phyloP scores from a whole-genome alignment of 2,888 invertebrate species.

The Gymnoscelis rufifasciata region DNA sequence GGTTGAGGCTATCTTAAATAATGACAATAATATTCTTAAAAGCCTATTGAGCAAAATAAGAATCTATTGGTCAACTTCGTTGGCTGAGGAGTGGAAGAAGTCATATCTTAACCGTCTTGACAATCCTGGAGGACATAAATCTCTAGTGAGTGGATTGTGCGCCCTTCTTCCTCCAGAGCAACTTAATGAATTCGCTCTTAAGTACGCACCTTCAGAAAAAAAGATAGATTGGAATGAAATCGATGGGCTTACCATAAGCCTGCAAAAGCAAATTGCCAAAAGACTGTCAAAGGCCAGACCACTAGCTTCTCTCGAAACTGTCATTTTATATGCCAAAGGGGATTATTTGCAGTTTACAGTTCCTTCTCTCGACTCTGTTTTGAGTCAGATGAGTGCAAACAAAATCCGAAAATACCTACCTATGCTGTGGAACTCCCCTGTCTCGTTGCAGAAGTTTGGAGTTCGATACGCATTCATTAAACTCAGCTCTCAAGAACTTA shows the following conservation, averaged over 20 bases:
- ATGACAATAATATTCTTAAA: slow-evolving; percentile 36
- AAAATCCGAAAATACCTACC: slow-evolving; percentile 36
- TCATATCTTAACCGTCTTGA: slow-evolving; percentile 37
- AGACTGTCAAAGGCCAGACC: slow-evolving; percentile 54
- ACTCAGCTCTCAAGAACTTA: slow-evolving; percentile 38
- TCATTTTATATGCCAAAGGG: slow-evolving; percentile 54
- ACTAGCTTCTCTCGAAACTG: slow-evolving; percentile 37
- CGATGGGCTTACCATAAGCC: slow-evolving; percentile 39
- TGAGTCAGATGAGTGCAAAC: slow-evolving; percentile 41
- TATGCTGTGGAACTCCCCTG: slow-evolving; percentile 41
- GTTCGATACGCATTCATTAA: slow-evolving; percentile 42
- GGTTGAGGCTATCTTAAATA: slow-evolving; percentile 35
- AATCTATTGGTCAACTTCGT: slow-evolving; percentile 49
- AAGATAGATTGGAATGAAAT: slow-evolving; percentile 51
- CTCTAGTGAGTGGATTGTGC: slow-evolving; percentile 42
- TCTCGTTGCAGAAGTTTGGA: slow-evolving; percentile 51
- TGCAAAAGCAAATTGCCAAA: slow-evolving; percentile 51
- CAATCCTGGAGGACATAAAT: slow-evolving; percentile 38
- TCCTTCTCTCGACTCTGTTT: slow-evolving; percentile 50
- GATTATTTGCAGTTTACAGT: slow-evolving; percentile 57
- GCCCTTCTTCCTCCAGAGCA: slow-evolving; percentile 40
- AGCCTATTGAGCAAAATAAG: slow-evolving; percentile 48
- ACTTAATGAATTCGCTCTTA: slow-evolving; percentile 37
- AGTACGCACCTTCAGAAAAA: slow-evolving; percentile 42
- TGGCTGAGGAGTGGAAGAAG: slow-evolving; percentile 41